Evolutionary conservation across 2,797 vertebrate genomes (phyloP), one percentile per base, ranked within the genome.

Genomic region (Acanthopagrus latus): DNA sequence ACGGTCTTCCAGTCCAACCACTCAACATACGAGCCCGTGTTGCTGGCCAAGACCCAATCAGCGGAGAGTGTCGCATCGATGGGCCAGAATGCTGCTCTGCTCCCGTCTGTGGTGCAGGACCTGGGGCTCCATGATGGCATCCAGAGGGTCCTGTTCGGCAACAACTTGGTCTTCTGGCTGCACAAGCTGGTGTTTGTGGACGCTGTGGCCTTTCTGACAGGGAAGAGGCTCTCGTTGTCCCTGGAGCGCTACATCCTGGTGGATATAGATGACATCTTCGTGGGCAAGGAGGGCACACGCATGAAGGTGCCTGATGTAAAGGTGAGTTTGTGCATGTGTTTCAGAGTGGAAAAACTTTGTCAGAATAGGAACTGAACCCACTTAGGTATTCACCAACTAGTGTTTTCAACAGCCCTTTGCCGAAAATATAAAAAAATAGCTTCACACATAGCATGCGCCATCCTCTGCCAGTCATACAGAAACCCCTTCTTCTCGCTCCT

Each of bases 1-100:
- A 99, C 98, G 0, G 97, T 99, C 72, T 99, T 99, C 92, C 98
- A 99, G 94, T 99, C 98, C 75, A 99, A 99, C 94, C 98, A 99
- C 91, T 98, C 98, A 48, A 99, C 98, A 21, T 99, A 99, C 0
- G 97, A 99, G 92, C 97, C 98, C 0, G 97, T 99, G 77, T 90
- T 99, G 73, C 94, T 99, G 90, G 98, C 98, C 89, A 98, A 98
- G 89, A 99, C 98, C 18, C 97, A 97, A 74, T 97, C 97, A 0
- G 96, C 97, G 0, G 98, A 99, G 92, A 97, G 96, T 54, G 93
- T 97, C 4, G 95, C 97, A 0, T 96, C 97, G 64, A 95, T 97
- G 89, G 97, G 97, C 0, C 95, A 97, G 16, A 96, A 96, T 0
- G 96, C 96, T 0, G 96, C 96, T 0, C 95, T 99, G 83, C 98